Evolutionary conservation across 1,140 invertebrate genomes (phyloP).

Genomic region (Megalopta genalis): DNA sequence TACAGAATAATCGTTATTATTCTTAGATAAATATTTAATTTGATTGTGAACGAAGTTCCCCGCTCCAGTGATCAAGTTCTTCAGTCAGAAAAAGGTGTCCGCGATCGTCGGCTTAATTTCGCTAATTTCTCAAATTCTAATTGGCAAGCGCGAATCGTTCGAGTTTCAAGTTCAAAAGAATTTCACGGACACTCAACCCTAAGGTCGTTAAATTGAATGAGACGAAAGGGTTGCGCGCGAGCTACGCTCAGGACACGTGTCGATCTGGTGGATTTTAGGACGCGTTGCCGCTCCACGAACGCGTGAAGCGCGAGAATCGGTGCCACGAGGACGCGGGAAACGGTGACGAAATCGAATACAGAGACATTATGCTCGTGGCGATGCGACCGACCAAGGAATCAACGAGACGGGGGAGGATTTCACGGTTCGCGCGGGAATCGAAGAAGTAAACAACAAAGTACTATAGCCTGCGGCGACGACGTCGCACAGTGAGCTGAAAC

Average conservation of each 20-base stretch:
- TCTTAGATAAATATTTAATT: no score
- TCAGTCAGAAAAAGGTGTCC: no score
- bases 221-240: constrained; percentile 6
- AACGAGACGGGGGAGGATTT: constrained; percentile 1
- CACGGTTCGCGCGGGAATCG: constrained; percentile 9
- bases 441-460: not conserved
- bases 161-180: no score
- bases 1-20: no score
- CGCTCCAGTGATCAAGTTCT: no score
- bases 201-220: not conserved
- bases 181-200: no score
- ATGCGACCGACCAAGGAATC: constrained; percentile 1
- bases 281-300: not conserved
- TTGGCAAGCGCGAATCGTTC: no score
- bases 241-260: no score
- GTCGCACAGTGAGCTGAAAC: no score
- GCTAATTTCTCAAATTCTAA: no score
- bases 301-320: constrained; percentile 48
- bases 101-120: no score
- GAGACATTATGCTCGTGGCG: not conserved
- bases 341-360: constrained; percentile 21
- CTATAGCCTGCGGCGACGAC: constrained; percentile 12
- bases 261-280: constrained; percentile 12
- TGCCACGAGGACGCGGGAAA: constrained; percentile 34
- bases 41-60: no score